These are phyloP conservation scores for Boleophthalmus pectinirostris DNA, from an alignment of 2,113 vertebrate genomes.

Conservation along the genomic window DNA sequence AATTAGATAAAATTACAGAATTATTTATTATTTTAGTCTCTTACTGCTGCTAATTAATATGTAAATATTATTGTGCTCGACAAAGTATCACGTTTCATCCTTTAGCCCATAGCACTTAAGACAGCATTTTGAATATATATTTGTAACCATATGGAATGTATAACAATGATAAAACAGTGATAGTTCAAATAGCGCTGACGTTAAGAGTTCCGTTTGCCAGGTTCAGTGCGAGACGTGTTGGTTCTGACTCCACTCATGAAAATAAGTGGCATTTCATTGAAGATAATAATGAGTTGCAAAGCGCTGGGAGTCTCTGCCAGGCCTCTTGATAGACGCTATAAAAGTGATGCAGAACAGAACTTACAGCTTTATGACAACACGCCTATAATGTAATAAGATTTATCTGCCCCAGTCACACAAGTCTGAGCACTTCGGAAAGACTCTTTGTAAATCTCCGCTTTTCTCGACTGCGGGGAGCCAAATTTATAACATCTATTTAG, in stretches of 20 bases:
- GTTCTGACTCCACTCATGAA: neutral
- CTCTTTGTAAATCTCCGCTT: slow-evolving; percentile 16
- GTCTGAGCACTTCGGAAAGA: neutral
- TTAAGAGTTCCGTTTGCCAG: slow-evolving; percentile 2
- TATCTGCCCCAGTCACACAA: slow-evolving; percentile 7
- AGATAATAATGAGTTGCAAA: slow-evolving; percentile 29
- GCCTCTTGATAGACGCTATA: slow-evolving; percentile 8
- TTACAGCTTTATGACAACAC: slow-evolving; percentile 16
- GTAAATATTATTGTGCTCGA: neutral
- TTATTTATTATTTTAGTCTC: too few species aligned
- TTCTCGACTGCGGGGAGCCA: neutral
- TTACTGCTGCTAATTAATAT: too few species aligned
- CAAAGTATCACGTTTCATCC: neutral
- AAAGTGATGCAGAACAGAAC: slow-evolving; percentile 17
- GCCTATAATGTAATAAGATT: slow-evolving; percentile 6
- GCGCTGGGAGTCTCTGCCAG: slow-evolving; percentile 19
- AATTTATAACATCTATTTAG: neutral
- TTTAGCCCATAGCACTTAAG: neutral
- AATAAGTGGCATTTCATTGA: slow-evolving; percentile 18
- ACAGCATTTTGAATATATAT: neutral
- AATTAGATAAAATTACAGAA: too few species aligned
- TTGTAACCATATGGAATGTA: slow-evolving; percentile 4
- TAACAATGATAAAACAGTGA: slow-evolving; percentile 5
- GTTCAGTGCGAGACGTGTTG: slow-evolving; percentile 9
- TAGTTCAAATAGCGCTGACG: slow-evolving; percentile 1